Conservation (phyloP, 1,140 invertebrate species). For the Eriosoma lanigerum region DNA sequence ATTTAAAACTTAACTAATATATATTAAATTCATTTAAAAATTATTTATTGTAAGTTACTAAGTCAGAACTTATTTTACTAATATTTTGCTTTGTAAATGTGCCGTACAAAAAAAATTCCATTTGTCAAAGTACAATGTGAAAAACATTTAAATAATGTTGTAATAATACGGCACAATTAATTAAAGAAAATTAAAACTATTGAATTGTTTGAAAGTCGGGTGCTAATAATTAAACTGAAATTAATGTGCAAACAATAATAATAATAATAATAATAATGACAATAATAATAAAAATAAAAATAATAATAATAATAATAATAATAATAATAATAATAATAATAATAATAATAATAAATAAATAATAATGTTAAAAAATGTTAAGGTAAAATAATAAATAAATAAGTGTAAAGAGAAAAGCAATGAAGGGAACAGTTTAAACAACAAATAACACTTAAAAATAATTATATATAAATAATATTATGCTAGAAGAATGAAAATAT, state of each 20-base stretch:
- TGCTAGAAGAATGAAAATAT: conserved; percentile 30
- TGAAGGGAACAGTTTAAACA: conserved; percentile 47
- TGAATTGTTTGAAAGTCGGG: conserved; percentile 4
- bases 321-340: conserved; percentile 7
- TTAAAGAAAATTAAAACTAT: conserved; percentile 17
- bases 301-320: conserved; percentile 36
- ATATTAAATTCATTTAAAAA: conserved; percentile 2
- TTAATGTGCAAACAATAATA: conserved; percentile 39
- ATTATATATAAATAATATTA: conserved; percentile 24
- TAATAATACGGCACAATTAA: background rate
- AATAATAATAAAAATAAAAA: conserved; percentile 22
- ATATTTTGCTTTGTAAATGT: conserved; percentile 1
- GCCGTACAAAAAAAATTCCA: background rate
- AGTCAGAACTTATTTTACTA: conserved; percentile 18
- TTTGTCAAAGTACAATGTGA: background rate
- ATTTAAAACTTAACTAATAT: conserved; percentile 44
- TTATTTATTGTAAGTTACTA: conserved; percentile 26
- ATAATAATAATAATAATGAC: background rate
- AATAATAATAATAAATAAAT: conserved; percentile 19
- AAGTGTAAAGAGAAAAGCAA: conserved; percentile 46
- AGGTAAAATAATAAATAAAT: conserved; percentile 50
- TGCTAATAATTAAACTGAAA: conserved; percentile 42
- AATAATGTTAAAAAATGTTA: conserved; percentile 29
- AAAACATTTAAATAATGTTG: background rate
- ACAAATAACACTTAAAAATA: conserved; percentile 50